phyloP scores from a whole-genome alignment of 2,113 vertebrate genomes.

The Gulo gulo region DNA sequence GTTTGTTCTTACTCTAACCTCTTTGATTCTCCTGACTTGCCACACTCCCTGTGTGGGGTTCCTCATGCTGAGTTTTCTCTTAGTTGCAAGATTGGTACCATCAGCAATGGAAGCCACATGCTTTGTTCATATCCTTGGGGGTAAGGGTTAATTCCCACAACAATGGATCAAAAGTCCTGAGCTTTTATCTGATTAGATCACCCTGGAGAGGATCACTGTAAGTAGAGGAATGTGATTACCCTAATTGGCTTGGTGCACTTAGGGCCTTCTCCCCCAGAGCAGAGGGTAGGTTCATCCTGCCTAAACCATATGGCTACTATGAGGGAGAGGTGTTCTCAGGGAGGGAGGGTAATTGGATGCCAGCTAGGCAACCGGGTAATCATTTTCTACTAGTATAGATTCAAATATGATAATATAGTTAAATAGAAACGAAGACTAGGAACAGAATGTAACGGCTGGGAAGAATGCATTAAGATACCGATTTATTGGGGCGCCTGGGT shows the following conservation, averaged over 20 bases:
- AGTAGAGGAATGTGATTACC: background rate
- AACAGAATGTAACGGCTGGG: background rate
- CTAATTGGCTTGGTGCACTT: background rate
- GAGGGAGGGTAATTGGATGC: background rate
- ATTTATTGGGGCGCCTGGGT: background rate
- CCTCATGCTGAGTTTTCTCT: background rate
- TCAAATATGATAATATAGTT: background rate
- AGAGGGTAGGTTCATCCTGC: background rate
- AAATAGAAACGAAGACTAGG: background rate
- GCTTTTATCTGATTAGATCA: constrained; percentile 27
- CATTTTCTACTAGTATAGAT: background rate
- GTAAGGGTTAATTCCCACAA: background rate
- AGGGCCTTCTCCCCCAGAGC: background rate
- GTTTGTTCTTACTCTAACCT: background rate
- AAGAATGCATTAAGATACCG: background rate
- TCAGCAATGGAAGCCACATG: background rate
- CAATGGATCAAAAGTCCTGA: background rate
- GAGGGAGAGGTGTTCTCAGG: background rate
- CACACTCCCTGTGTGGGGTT: background rate
- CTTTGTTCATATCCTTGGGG: background rate
- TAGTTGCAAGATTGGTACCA: background rate
- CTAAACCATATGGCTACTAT: background rate
- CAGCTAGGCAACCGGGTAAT: background rate
- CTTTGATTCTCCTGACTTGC: background rate
- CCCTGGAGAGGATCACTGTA: background rate